Conservation (phyloP, 2,888 invertebrate genomes). For the Clanis bilineata region DNA sequence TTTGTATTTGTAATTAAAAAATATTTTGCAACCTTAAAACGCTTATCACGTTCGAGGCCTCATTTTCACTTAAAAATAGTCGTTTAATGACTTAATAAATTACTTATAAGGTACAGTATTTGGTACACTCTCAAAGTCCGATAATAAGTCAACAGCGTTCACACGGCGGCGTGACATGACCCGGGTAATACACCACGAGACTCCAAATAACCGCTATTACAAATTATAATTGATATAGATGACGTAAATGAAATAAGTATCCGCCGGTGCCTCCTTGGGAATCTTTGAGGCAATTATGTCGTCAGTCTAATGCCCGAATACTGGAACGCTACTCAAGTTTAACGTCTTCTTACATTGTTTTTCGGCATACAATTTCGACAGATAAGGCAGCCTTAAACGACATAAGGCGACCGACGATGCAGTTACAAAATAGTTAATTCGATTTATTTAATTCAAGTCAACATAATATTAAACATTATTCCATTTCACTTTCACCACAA, state of each 20-base stretch:
- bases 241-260: conserved; percentile 37
- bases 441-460: background rate
- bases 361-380: too few relatives aligned
- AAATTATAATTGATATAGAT: conserved; percentile 50
- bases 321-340: too few relatives aligned
- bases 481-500: background rate
- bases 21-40: too few relatives aligned
- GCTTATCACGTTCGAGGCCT: too few relatives aligned
- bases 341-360: too few relatives aligned
- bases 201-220: conserved; percentile 55
- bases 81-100: background rate
- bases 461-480: background rate
- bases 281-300: background rate
- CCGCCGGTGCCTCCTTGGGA: background rate
- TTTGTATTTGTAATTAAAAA: too few relatives aligned
- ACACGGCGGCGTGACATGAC: conserved; percentile 38
- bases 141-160: conserved; percentile 39
- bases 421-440: too few relatives aligned
- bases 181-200: conserved; percentile 26
- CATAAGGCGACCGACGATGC: too few relatives aligned
- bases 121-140: conserved; percentile 1
- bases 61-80: background rate
- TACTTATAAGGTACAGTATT: background rate
- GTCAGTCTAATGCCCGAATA: too few relatives aligned
- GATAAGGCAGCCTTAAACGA: too few relatives aligned